phyloP scores from a whole-genome alignment of 1,140 invertebrate genomes.

The Magallana ariakensis region DNA sequence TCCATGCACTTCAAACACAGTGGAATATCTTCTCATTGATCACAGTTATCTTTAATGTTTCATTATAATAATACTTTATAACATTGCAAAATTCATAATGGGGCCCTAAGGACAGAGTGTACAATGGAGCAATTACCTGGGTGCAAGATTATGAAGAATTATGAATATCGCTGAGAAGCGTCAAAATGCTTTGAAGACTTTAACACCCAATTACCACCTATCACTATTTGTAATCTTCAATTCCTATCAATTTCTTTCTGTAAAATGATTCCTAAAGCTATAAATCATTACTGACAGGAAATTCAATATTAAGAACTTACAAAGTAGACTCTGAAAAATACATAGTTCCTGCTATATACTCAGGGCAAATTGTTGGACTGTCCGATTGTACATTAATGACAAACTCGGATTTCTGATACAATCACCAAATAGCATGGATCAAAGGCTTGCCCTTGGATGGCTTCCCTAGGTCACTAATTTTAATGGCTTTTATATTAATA shows the following conservation, averaged over 20 bases:
- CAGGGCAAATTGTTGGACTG: slow-evolving; percentile 26
- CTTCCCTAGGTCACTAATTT: slow-evolving; percentile 2
- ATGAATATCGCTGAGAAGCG: background rate
- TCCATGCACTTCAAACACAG: background rate
- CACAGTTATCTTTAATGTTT: background rate
- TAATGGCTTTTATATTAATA: slow-evolving; percentile 35
- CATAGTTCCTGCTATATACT: background rate
- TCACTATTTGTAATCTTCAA: slow-evolving; percentile 22
- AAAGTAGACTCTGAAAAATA: background rate
- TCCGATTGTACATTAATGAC: background rate
- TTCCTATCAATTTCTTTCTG: background rate
- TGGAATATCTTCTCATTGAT: background rate
- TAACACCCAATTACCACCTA: slow-evolving; percentile 23
- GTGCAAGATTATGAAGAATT: slow-evolving; percentile 20
- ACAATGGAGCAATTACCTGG: slow-evolving; percentile 7
- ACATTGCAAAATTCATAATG: slow-evolving; percentile 23
- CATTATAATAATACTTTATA: background rate
- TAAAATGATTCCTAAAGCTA: slow-evolving; percentile 16
- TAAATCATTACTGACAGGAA: slow-evolving; percentile 17
- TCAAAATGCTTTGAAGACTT: slow-evolving; percentile 2
- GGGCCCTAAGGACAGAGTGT: slow-evolving; percentile 4
- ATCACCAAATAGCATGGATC: background rate
- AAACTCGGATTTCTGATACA: slow-evolving; percentile 1
- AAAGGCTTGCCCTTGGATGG: slow-evolving; percentile 3
- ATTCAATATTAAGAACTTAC: slow-evolving; percentile 14